These are phyloP conservation scores for Phortica magna DNA, from an alignment of 2,888 invertebrate species.

Conservation along the genomic window DNA sequence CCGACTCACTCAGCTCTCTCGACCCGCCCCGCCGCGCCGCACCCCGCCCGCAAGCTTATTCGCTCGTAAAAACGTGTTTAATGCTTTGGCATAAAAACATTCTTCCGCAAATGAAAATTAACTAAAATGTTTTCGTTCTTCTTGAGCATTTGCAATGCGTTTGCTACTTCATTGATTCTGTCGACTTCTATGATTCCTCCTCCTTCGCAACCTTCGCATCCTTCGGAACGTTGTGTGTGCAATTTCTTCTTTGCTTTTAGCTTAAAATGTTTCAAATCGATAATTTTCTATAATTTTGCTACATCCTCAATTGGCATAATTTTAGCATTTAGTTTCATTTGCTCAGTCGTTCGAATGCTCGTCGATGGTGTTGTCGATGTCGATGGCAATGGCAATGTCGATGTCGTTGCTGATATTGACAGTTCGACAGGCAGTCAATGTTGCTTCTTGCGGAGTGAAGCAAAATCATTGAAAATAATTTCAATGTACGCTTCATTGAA, in stretches of 20 bases:
- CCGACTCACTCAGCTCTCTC: neutral
- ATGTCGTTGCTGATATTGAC: conserved; percentile 3
- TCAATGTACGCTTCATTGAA: conserved; percentile 36
- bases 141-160: neutral
- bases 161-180: neutral
- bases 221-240: too few relatives aligned
- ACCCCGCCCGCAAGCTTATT: neutral
- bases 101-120: conserved; percentile 28
- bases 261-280: conserved; percentile 38
- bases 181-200: neutral
- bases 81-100: conserved; percentile 27
- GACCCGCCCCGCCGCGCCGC: neutral
- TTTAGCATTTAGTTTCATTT: conserved; percentile 48
- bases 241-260: conserved; percentile 33
- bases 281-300: conserved; percentile 55
- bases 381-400: neutral
- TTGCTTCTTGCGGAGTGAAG: neutral
- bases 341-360: neutral
- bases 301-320: conserved; percentile 61
- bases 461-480: conserved; percentile 28
- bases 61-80: conserved; percentile 30
- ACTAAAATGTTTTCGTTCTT: conserved; percentile 4
- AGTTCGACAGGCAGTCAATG: neutral
- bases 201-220: neutral
- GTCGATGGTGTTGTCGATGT: conserved; percentile 1